Evolutionary conservation across 2,888 invertebrate species (phyloP).

Genomic region (Diploptera punctata): DNA sequence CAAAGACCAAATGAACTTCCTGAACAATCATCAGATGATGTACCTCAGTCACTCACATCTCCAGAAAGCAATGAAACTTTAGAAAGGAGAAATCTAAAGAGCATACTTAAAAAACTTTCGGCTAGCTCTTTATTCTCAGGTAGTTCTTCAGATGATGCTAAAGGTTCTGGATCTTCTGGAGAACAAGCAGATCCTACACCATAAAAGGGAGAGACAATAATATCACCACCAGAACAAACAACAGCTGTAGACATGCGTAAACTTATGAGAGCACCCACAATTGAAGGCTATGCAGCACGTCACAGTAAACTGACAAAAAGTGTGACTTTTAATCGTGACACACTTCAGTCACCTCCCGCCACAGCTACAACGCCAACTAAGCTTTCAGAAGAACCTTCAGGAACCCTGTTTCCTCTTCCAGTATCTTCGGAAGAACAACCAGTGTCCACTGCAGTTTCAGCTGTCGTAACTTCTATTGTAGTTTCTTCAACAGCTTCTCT

Average conservation of each 20-base stretch:
- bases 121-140: conserved; percentile 63
- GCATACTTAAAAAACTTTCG: conserved; percentile 83
- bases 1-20: conserved; percentile 5
- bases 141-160: conserved; percentile 20
- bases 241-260: conserved; percentile 63
- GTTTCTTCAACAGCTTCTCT: background rate
- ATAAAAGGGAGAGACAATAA: background rate
- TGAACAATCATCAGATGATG: background rate
- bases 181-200: background rate
- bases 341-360: conserved; percentile 79
- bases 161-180: background rate
- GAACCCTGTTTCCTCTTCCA: background rate
- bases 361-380: conserved; percentile 32
- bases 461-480: background rate
- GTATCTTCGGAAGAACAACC: background rate
- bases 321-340: conserved; percentile 86
- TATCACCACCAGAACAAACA: background rate
- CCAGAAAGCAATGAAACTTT: conserved; percentile 83
- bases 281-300: conserved; percentile 88
- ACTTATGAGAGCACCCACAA: conserved; percentile 80
- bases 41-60: conserved; percentile 27
- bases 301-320: conserved; percentile 89
- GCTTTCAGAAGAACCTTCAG: conserved; percentile 10
- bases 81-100: conserved; percentile 81
- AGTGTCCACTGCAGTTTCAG: background rate